These are phyloP conservation scores for Erebia palarica DNA, from an alignment of 2,888 invertebrate species.

Conservation along the genomic window DNA sequence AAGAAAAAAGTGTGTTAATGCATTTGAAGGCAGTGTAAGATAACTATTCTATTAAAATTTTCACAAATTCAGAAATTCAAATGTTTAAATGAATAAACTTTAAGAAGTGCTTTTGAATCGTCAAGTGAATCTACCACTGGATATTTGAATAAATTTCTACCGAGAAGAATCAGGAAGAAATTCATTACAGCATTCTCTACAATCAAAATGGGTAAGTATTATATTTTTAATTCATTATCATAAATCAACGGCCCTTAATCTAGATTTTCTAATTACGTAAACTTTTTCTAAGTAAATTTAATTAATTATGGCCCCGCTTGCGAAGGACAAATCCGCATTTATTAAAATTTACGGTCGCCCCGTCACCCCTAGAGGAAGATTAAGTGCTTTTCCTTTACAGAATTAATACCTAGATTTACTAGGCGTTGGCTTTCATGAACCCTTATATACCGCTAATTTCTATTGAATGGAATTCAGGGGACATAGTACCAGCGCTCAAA, in stretches of 20 bases:
- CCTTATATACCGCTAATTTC: constrained; percentile 16
- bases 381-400: constrained; percentile 38
- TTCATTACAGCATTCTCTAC: background rate
- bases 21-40: too few species aligned
- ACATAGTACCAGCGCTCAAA: too few species aligned
- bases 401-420: constrained; percentile 37
- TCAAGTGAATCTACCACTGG: too few species aligned
- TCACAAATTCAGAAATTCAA: too few species aligned
- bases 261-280: background rate
- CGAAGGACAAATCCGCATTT: constrained; percentile 26
- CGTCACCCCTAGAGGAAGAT: constrained; percentile 28
- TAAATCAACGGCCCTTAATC: background rate
- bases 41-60: too few species aligned
- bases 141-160: too few species aligned
- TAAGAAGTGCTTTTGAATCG: too few species aligned
- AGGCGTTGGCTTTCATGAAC: constrained; percentile 30
- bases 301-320: background rate
- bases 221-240: background rate
- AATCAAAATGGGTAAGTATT: background rate
- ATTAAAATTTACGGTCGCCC: constrained; percentile 26
- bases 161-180: too few species aligned
- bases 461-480: background rate
- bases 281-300: constrained; percentile 9
- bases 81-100: too few species aligned
- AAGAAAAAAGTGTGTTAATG: too few species aligned